Percentiles rank a stretch among this genome's conserved stretches.
Conservation (phyloP, 2,888 invertebrate genomes). For the Agriopis aurantiaria region DNA sequence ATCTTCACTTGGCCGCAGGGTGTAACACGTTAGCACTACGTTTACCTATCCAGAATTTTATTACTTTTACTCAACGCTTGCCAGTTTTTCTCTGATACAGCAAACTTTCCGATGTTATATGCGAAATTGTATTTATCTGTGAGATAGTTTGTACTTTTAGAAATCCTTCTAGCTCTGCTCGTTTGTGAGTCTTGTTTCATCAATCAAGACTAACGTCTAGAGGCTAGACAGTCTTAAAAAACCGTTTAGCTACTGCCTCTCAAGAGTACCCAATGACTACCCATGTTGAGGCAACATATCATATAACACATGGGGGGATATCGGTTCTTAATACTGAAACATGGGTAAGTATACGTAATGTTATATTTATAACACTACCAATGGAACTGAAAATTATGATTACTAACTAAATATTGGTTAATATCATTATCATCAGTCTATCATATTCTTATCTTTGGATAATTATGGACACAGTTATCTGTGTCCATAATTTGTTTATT, state of each 20-base stretch:
- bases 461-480: too few relatives aligned
- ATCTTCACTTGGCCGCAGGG: neutral
- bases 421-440: too few relatives aligned
- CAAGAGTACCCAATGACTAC: neutral
- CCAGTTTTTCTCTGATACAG: neutral
- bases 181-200: constrained; percentile 14
- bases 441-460: too few relatives aligned
- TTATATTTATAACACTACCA: neutral
- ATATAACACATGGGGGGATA: too few relatives aligned
- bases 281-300: neutral
- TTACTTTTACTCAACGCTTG: neutral
- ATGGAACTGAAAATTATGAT: too few relatives aligned
- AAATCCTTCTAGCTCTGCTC: constrained; percentile 2
- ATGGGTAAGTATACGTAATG: neutral
- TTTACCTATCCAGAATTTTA: neutral
- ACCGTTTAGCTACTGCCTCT: constrained; percentile 19
- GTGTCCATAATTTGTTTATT: too few relatives aligned
- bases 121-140: neutral
- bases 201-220: constrained; percentile 21
- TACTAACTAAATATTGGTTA: too few relatives aligned
- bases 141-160: neutral
- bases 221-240: constrained; percentile 10
- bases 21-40: constrained; percentile 7
- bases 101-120: neutral
- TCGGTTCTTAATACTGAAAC: constrained; percentile 3